phyloP scores from a whole-genome alignment of 2,113 vertebrate genomes.

The Entosphenus tridentatus region DNA sequence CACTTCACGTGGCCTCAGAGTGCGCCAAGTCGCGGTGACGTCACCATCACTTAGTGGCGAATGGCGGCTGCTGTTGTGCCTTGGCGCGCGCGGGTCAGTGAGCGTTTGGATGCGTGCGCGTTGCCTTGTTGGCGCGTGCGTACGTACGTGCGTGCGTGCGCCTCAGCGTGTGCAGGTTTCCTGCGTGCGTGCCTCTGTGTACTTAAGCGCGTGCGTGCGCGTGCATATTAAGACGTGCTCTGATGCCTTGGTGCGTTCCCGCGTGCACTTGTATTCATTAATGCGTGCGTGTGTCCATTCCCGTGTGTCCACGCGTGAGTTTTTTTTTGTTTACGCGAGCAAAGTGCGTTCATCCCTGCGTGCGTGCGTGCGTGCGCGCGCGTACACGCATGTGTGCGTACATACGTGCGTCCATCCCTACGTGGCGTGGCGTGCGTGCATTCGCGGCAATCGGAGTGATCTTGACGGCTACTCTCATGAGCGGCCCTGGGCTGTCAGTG shows the following conservation, averaged over 20 bases:
- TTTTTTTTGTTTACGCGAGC: too few species aligned
- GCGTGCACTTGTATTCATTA: background rate
- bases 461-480: too few species aligned
- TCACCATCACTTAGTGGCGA: too few species aligned
- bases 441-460: too few species aligned
- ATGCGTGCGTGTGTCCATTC: background rate
- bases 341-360: too few species aligned
- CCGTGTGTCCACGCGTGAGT: background rate
- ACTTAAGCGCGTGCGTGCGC: background rate
- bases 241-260: background rate
- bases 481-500: too few species aligned
- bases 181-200: background rate
- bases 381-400: too few species aligned
- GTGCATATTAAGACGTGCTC: background rate
- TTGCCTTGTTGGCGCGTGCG: background rate
- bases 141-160: background rate
- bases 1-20: too few species aligned
- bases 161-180: background rate
- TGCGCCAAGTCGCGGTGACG: too few species aligned
- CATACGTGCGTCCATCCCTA: too few species aligned
- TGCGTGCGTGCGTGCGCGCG: too few species aligned
- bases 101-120: background rate
- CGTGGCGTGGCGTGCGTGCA: too few species aligned
- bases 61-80: background rate
- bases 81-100: background rate